A percentile compares a stretch with the other conserved stretches of the same genome.
These are phyloP conservation scores for Drosophila recens DNA, from an alignment of 2,888 invertebrate genomes.

Conservation along the genomic window DNA sequence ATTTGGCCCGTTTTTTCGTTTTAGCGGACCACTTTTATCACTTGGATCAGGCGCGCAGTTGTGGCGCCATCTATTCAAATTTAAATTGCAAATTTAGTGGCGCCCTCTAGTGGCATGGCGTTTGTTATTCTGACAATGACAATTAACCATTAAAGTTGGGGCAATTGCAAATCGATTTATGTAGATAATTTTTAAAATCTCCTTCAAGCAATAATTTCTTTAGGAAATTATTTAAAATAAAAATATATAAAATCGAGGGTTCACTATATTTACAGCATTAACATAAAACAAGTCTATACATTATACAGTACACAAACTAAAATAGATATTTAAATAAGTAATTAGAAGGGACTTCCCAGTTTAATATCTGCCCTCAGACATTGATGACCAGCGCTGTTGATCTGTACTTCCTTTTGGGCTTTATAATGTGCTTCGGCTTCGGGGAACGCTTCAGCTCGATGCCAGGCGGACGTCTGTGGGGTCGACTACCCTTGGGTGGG, in stretches of 20 bases:
- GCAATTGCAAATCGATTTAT: neutral
- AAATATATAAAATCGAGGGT: conserved; percentile 14
- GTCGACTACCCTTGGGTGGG: conserved; percentile 53
- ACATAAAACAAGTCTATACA: conserved; percentile 40
- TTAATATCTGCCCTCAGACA: conserved; percentile 51
- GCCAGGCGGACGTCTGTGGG: conserved; percentile 72
- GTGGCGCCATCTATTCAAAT: too few relatives aligned
- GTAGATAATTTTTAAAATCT: too few relatives aligned
- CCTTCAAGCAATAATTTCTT: too few relatives aligned
- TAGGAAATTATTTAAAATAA: neutral
- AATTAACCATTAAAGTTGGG: too few relatives aligned
- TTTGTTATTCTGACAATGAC: too few relatives aligned
- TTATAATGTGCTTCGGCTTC: conserved; percentile 60
- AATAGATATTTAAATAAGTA: conserved; percentile 54
- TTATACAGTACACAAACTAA: conserved; percentile 27
- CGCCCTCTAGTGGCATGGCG: too few relatives aligned
- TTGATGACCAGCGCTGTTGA: conserved; percentile 80
- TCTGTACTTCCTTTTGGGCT: conserved; percentile 79
- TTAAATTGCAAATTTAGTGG: too few relatives aligned
- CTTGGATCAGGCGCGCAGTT: too few relatives aligned
- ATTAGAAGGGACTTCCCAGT: neutral
- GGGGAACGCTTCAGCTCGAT: conserved; percentile 65
- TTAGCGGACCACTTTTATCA: too few relatives aligned
- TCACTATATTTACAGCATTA: conserved; percentile 54
- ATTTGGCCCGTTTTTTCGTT: too few relatives aligned